Evolutionary conservation across 2,113 vertebrate species (phyloP).

Genomic region (Ciconia boyciana): DNA sequence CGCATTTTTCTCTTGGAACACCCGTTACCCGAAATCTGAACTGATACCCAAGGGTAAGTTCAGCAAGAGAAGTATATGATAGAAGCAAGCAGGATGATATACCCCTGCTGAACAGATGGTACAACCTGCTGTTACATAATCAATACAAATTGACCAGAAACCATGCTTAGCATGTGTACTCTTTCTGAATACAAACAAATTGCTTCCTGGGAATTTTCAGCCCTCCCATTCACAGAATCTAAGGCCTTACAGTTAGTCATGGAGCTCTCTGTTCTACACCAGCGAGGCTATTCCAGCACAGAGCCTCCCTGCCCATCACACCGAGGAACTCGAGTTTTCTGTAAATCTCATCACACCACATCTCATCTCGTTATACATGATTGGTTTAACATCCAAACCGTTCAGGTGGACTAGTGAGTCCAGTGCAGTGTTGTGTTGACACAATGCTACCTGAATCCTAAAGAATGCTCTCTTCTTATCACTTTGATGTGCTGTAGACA

Average conservation of each 20-base stretch:
- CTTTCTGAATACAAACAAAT: conserved; percentile 36
- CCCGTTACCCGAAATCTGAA: background rate
- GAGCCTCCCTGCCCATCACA: background rate
- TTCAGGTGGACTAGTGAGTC: background rate
- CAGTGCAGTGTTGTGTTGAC: fast-evolving
- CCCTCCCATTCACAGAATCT: conserved; percentile 1
- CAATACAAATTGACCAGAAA: conserved; percentile 10
- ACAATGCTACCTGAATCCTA: background rate
- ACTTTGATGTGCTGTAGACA: background rate
- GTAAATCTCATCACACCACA: background rate
- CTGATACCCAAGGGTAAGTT: background rate
- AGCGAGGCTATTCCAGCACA: background rate
- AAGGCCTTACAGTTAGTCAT: background rate
- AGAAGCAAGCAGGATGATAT: background rate
- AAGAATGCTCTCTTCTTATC: background rate
- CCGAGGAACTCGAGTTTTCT: background rate
- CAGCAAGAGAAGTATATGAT: background rate
- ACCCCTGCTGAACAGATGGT: background rate
- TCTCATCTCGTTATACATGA: background rate
- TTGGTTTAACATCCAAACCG: background rate
- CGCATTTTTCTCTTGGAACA: background rate
- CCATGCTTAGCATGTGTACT: background rate
- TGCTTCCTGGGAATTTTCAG: background rate
- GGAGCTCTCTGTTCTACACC: background rate
- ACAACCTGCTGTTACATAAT: conserved; percentile 53